Evolutionary conservation across 2,888 invertebrate genomes (phyloP), one percentile per base, ranked within the genome.

Genomic region (Flexamia atlantica): DNA sequence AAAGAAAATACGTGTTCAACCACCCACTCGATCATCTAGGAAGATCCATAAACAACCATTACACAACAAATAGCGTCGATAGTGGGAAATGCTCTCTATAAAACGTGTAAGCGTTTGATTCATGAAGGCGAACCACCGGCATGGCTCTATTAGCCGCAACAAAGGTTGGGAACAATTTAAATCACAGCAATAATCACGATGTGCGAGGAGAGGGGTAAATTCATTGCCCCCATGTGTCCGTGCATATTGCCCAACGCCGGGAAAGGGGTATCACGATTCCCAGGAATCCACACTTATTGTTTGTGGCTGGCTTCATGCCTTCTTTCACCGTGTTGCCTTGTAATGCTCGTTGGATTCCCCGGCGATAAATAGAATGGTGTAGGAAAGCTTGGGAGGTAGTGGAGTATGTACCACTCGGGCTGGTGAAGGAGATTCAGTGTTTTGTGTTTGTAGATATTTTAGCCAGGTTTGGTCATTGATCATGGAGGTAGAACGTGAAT

Each of bases 281-380:
- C 79, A 79, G 79, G 79, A 79, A 79, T 79, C 79, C 79, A 79
- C 79, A 79, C 79, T 79, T 79, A 79, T 79, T 79, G 79, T 79
- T 79, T 50, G 50, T 50, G 9, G 46, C 40, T 46, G 40, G 32
- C 72, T 76, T 57, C 57, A n/a, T 76, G 40, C 76, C 76, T 76
- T 79, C 79, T 57, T 79, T 79, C 79, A 57, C 53, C 57, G 30
- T 46, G 50, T 28, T 46, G 40, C 70, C 40, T 70, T 40, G 70
- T 70, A 70, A 70, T 20, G 70, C 30, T 64, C 17, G 28, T 25
- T 14, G 28, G 30, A 64, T 28, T 64, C 30, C 28, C 64, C 28
- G 64, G 64, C 25, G 17, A 28, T 64, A 30, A 64, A 30, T 57
- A n/a, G 50, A 20, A 4, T 0, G 57, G 57, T 57, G 25, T 20